Conservation (phyloP, 2,888 invertebrate species). For the Microplitis manilae region DNA sequence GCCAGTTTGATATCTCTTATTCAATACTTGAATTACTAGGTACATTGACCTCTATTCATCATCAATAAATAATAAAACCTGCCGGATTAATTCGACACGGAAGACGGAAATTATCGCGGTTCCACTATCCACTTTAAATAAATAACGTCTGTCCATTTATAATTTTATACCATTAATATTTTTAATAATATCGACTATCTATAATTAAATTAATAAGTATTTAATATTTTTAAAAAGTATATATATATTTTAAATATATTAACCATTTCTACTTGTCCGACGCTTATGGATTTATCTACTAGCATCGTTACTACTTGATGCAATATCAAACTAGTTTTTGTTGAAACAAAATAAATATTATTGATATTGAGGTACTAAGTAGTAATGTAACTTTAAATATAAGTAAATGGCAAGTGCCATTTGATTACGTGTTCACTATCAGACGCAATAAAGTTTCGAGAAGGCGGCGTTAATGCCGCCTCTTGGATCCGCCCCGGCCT, state of each 20-base stretch:
- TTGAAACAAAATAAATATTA: background rate
- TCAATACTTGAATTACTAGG: background rate
- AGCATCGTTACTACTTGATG: background rate
- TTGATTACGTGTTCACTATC: constrained; percentile 60
- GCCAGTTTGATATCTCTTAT: background rate
- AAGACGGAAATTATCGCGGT: constrained; percentile 17
- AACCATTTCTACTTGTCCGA: background rate
- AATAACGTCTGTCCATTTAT: background rate
- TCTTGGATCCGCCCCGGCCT: constrained; percentile 69
- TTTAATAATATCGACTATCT: background rate
- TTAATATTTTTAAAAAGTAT: background rate
- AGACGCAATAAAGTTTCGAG: constrained; percentile 64
- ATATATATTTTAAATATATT: background rate
- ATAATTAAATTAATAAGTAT: background rate
- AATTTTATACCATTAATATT: background rate
- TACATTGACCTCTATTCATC: constrained; percentile 11
- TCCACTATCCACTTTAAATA: constrained; percentile 10
- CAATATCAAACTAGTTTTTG: background rate
- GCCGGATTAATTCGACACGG: constrained; percentile 24
- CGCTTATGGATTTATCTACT: background rate
- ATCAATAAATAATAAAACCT: constrained; percentile 23
- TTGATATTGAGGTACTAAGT: background rate
- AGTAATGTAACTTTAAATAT: constrained; percentile 3
- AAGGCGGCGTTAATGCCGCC: constrained; percentile 71
- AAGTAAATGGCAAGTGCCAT: constrained; percentile 58